Conservation (phyloP, 2,888 invertebrate genomes). For the Poecilobothrus nobilitatus region DNA sequence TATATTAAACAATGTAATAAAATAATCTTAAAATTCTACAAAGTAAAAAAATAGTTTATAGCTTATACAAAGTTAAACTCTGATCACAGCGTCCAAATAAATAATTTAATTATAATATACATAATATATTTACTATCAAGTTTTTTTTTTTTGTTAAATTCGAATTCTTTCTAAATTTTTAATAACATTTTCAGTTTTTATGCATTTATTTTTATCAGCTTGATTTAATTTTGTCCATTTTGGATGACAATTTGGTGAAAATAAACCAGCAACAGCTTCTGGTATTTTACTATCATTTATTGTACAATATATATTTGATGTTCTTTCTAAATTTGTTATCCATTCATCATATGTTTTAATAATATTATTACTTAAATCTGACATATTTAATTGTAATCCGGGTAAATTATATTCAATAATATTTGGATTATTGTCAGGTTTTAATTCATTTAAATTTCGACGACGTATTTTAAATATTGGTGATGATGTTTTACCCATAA, state of each 20-base stretch:
- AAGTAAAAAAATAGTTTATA: too few species aligned
- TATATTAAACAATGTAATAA: too few species aligned
- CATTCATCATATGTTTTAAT: slow-evolving; percentile 29
- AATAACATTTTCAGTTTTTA: neutral
- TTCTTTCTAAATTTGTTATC: slow-evolving; percentile 31
- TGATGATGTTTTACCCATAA: slow-evolving; percentile 39
- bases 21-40: too few species aligned
- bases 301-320: slow-evolving; percentile 31
- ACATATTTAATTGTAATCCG: neutral
- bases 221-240: neutral
- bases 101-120: too few species aligned
- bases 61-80: too few species aligned
- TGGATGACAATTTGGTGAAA: slow-evolving; percentile 2
- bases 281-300: slow-evolving; percentile 34
- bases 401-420: neutral
- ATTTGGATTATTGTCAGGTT: neutral
- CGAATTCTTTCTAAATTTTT: neutral
- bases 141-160: neutral
- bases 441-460: neutral
- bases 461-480: slow-evolving; percentile 25
- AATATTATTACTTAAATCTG: neutral
- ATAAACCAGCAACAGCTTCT: slow-evolving; percentile 1
- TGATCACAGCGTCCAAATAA: too few species aligned
- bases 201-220: neutral
- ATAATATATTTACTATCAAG: too few species aligned